Evolutionary conservation across 1,140 invertebrate species (phyloP), one percentile per base, ranked within the genome.

Genomic region (Temnothorax curvispinosus): DNA sequence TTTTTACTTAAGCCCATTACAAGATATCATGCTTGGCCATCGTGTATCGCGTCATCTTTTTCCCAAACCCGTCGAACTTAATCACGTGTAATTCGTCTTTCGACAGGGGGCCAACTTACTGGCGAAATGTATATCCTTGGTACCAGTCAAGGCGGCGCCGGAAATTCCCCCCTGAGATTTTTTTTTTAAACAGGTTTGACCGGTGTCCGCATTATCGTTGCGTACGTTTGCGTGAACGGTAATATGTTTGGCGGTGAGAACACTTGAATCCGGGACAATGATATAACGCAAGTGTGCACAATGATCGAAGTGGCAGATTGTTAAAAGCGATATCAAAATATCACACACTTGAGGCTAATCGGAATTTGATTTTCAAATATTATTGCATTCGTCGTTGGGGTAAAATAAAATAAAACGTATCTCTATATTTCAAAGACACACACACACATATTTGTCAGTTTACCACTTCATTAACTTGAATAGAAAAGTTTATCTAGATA

Each of bases 131-230:
- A 50, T 65, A 90, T 90, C 74, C 85, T 90, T 87, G 85, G n/a
- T 72, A 27, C 21, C 54, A 86, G 67, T 87, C 67, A 58, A 89
- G 88, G 89, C 88, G 88, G 52, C 88, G 72, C 89, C 89, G 89
- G 89, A 90, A 90, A 89, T 80, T 85, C 74, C 67, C 27, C 74
- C 44, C 32, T 6, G 82, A 80, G 69, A 75, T 78, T 90, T 58
- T 76, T 47, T 67, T 82, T 89, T 87, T 44, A 87, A 90, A 87
- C 88, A 64, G 78, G 88, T 90, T 89, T 85, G 74, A 87, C 85
- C 72, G 52, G 77, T 89, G 84, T 32, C 41, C 52, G 41, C 21
- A n/a, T 58, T 58, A 52, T 60, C 52, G 52, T 71, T 56, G 52
- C 54, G 18, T 58, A 65, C 58, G 62, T 65, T 65, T 65, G 62